These are phyloP conservation scores for Melipona bicolor DNA, from an alignment of 2,888 invertebrate species.

Conservation along the genomic window DNA sequence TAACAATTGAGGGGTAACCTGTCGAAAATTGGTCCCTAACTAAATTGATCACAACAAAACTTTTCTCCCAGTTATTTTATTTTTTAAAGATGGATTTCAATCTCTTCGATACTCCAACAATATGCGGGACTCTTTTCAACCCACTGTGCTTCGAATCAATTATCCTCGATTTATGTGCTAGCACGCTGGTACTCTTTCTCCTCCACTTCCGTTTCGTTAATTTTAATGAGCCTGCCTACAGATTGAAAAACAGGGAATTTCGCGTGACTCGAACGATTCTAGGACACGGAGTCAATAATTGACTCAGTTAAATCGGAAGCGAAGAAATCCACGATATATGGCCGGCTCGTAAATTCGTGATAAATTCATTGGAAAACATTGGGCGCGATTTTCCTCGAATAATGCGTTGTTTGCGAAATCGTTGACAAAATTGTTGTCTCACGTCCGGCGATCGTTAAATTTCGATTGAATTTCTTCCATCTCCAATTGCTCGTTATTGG, in stretches of 20 bases:
- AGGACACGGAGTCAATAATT: slow-evolving; percentile 7
- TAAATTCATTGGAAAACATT: slow-evolving; percentile 14
- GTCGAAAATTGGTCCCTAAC: no score
- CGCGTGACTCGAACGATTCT: not conserved
- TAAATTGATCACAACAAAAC: no score
- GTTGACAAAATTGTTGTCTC: not conserved
- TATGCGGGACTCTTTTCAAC: not conserved
- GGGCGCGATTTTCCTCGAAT: not conserved
- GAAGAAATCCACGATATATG: slow-evolving; percentile 6
- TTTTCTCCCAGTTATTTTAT: no score
- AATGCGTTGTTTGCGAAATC: not conserved
- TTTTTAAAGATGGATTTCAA: no score
- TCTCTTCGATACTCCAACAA: no score
- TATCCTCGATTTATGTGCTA: not conserved
- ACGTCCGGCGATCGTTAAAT: not conserved
- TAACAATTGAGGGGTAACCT: no score
- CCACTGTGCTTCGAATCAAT: not conserved
- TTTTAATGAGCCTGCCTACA: not conserved
- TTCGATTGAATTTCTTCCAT: not conserved
- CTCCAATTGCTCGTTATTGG: not conserved
- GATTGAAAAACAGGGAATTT: slow-evolving; percentile 20
- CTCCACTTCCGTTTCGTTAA: not conserved
- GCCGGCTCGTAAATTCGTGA: not conserved
- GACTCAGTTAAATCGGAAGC: slow-evolving; percentile 8
- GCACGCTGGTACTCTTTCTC: not conserved